These are phyloP conservation scores for Sarcophaga subvicina DNA, from an alignment of 2,888 invertebrate species.

Conservation along the genomic window DNA sequence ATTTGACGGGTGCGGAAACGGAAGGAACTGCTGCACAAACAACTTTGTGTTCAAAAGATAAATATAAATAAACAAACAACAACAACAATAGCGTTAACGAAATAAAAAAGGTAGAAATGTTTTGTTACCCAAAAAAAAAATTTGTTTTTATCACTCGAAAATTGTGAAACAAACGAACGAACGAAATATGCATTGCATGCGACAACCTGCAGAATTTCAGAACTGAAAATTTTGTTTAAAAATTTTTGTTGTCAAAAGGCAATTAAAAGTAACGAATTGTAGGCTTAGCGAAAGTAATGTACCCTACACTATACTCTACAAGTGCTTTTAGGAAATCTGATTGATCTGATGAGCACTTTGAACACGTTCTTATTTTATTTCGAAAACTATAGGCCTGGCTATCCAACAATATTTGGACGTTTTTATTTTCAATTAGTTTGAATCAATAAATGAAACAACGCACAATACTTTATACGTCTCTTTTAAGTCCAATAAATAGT, in stretches of 20 bases:
- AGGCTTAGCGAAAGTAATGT: too few species aligned
- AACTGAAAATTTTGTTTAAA: not conserved
- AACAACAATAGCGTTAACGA: constrained; percentile 7
- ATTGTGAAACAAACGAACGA: not conserved
- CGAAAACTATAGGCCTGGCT: too few species aligned
- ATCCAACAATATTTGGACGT: too few species aligned
- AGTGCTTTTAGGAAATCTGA: too few species aligned
- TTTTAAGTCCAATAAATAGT: too few species aligned
- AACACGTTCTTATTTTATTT: too few species aligned
- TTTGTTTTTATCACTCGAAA: constrained; percentile 23
- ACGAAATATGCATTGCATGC: constrained; percentile 15
- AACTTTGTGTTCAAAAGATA: constrained; percentile 64
- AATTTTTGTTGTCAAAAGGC: constrained; percentile 22
- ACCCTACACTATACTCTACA: too few species aligned
- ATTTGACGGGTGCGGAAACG: constrained; percentile 63
- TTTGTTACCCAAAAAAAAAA: not conserved
- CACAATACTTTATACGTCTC: too few species aligned
- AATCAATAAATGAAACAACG: too few species aligned
- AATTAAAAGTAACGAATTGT: not conserved
- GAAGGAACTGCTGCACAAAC: constrained; percentile 67
- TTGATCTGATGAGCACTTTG: too few species aligned
- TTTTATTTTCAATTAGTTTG: too few species aligned
- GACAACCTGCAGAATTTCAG: constrained; percentile 40
- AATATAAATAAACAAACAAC: constrained; percentile 50
- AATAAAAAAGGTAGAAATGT: not conserved